Percentiles rank a stretch among this genome's conserved stretches.
These are phyloP conservation scores for Merodon equestris DNA, from an alignment of 2,888 invertebrate species.

Conservation along the genomic window DNA sequence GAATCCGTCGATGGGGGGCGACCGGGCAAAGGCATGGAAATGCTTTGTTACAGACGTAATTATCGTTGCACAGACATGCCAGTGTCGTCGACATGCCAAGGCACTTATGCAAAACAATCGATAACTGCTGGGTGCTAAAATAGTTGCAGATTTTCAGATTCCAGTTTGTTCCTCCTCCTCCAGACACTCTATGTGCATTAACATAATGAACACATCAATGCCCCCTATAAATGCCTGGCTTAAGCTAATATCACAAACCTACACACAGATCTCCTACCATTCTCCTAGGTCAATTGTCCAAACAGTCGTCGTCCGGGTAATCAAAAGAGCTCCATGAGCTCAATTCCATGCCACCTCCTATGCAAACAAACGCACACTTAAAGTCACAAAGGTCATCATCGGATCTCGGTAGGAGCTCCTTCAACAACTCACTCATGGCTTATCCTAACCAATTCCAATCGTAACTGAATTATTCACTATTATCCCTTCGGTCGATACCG, in stretches of 20 bases:
- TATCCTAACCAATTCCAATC: no score
- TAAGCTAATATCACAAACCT: constrained; percentile 35
- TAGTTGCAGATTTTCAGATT: constrained; percentile 9
- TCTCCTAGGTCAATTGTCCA: no score
- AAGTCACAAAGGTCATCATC: constrained; percentile 42
- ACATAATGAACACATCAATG: constrained; percentile 37
- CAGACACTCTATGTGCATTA: constrained; percentile 30
- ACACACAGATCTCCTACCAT: constrained; percentile 12
- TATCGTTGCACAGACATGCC: constrained; percentile 33
- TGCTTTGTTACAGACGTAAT: constrained; percentile 40
- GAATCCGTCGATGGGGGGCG: background rate
- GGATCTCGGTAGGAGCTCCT: background rate
- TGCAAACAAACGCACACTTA: constrained; percentile 9
- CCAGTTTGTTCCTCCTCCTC: no score
- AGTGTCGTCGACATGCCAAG: constrained; percentile 40
- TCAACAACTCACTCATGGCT: no score
- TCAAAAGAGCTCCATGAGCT: constrained; percentile 17
- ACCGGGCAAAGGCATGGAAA: background rate
- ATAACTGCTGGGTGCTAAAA: constrained; percentile 40
- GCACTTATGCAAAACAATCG: constrained; percentile 38
- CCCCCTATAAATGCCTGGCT: constrained; percentile 18
- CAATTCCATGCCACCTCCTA: no score
- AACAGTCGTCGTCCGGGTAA: no score
- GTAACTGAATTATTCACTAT: constrained; percentile 62
- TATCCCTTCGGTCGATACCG: constrained; percentile 26